Evolutionary conservation across 2,797 vertebrate species (phyloP).

Genomic region (Miichthys miiuy): DNA sequence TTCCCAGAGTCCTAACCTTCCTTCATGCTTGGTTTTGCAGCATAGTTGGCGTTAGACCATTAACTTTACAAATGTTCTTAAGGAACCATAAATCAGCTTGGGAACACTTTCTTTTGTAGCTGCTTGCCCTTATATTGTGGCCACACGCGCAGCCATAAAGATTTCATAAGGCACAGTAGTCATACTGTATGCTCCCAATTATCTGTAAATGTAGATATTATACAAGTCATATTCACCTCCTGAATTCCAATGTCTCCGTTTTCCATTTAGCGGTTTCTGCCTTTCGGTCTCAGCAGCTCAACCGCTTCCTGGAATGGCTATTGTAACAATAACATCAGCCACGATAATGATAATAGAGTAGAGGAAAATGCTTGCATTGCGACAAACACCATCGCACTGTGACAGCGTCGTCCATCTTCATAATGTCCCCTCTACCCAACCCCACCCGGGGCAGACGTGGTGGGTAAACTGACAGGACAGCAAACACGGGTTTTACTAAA

Average conservation of each 20-base stretch:
- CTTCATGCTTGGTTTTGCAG: constrained; percentile 74
- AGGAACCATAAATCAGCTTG: constrained; percentile 68
- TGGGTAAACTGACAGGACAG: constrained; percentile 53
- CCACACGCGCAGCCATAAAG: constrained; percentile 63
- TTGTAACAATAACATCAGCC: constrained; percentile 80
- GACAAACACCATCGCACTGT: constrained; percentile 71
- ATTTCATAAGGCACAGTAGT: constrained; percentile 69
- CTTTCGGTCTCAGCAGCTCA: constrained; percentile 68
- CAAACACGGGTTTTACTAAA: constrained; percentile 48
- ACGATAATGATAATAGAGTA: constrained; percentile 81
- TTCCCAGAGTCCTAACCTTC: constrained; percentile 66
- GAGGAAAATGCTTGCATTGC: constrained; percentile 76
- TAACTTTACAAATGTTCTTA: constrained; percentile 74
- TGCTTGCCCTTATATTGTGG: constrained; percentile 45
- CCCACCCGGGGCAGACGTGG: constrained; percentile 34
- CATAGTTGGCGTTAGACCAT: constrained; percentile 63
- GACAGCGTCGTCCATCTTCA: constrained; percentile 82
- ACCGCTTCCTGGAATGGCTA: constrained; percentile 76
- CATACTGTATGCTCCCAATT: constrained; percentile 77
- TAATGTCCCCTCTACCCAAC: constrained; percentile 58
- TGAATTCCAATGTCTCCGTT: constrained; percentile 73
- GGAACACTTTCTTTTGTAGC: constrained; percentile 53
- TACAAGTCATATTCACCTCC: constrained; percentile 72
- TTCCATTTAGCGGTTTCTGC: constrained; percentile 72
- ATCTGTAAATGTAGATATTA: constrained; percentile 82